phyloP scores from a whole-genome alignment of 2,888 invertebrate genomes.

The Ptychoptera contaminata region DNA sequence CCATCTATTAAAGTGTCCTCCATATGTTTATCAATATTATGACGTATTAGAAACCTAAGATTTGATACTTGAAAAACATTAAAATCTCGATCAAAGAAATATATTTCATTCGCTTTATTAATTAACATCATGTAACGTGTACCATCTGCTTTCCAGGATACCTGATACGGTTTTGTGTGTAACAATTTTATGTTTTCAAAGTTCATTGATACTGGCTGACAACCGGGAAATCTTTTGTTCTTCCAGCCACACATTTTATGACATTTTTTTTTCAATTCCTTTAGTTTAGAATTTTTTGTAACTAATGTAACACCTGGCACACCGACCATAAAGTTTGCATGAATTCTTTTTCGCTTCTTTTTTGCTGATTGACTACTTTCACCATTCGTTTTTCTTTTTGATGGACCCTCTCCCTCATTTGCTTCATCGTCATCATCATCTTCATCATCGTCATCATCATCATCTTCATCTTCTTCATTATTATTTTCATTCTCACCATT shows the following conservation, averaged over 20 bases:
- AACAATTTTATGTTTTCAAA: conserved; percentile 58
- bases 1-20: conserved; percentile 81
- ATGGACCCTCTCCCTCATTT: conserved; percentile 7
- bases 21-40: conserved; percentile 54
- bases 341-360: conserved; percentile 38
- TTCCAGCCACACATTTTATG: conserved; percentile 72
- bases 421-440: conserved; percentile 9
- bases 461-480: conserved; percentile 8
- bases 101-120: conserved; percentile 68
- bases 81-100: conserved; percentile 91
- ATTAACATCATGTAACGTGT: conserved; percentile 94
- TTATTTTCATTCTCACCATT: conserved; percentile 1
- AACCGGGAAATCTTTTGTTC: conserved; percentile 77
- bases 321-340: conserved; percentile 72
- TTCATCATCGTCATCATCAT: conserved; percentile 7
- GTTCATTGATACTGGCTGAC: conserved; percentile 96
- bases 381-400: background rate
- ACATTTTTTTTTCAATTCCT: conserved; percentile 53
- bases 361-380: conserved; percentile 12
- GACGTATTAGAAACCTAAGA: conserved; percentile 62
- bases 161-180: conserved; percentile 70
- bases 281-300: conserved; percentile 40
- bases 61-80: conserved; percentile 74
- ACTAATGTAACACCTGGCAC: conserved; percentile 64
- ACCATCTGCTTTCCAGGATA: conserved; percentile 99